Evolutionary conservation across 1,140 invertebrate genomes (phyloP).

Genomic region (Frieseomelitta varia): DNA sequence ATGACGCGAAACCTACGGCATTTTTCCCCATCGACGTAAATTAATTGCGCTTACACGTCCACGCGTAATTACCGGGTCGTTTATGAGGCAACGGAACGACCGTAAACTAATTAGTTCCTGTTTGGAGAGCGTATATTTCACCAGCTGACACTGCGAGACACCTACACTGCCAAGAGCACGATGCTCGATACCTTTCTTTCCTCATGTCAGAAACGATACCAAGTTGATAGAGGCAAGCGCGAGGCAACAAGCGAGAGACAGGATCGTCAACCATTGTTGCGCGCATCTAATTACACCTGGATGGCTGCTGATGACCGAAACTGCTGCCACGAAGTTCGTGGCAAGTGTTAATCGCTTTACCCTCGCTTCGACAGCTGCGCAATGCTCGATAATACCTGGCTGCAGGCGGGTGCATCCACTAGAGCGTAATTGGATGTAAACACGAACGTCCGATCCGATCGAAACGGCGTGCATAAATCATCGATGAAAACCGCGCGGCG

Average conservation of each 20-base stretch:
- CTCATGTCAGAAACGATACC: background rate
- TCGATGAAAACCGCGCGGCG: conserved; percentile 9
- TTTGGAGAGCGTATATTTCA: conserved; percentile 6
- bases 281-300: conserved; percentile 16
- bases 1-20: background rate
- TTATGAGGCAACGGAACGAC: background rate
- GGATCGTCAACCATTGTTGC: background rate
- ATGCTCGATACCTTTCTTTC: background rate
- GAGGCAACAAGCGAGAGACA: background rate
- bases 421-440: conserved; percentile 33
- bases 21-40: conserved; percentile 30
- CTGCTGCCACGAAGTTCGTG: background rate
- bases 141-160: background rate
- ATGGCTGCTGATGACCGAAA: background rate
- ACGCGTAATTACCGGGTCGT: conserved; percentile 7
- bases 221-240: background rate
- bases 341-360: conserved; percentile 3
- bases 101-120: conserved; percentile 30
- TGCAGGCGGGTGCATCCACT: conserved; percentile 9
- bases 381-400: background rate
- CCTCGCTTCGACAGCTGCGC: background rate
- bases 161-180: background rate
- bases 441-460: conserved; percentile 15
- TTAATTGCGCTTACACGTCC: conserved; percentile 31
- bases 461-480: conserved; percentile 35